A percentile compares a stretch with the other conserved stretches of the same genome.
Evolutionary conservation across 2,113 vertebrate species (phyloP).

Genomic region (Paraplagusia blochii): DNA sequence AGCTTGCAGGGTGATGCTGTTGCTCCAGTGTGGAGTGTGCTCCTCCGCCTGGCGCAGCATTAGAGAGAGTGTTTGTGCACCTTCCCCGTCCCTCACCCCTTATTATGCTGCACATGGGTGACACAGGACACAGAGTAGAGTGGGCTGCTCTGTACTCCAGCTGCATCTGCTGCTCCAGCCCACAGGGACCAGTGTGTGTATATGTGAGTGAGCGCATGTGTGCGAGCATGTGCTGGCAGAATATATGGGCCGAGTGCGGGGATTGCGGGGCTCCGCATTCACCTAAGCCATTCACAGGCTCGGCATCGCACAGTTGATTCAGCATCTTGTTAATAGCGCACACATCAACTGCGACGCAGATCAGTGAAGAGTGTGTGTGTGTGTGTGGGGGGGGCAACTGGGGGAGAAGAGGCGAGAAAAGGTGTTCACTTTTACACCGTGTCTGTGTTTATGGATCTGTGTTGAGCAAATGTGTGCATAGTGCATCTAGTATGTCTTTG

Average conservation of each 20-base stretch:
- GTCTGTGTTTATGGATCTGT: constrained; percentile 26
- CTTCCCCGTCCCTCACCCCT: constrained; percentile 28
- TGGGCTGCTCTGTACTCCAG: constrained; percentile 55
- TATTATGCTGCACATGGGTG: constrained; percentile 59
- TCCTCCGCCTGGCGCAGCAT: constrained; percentile 34
- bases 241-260: constrained; percentile 48
- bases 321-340: constrained; percentile 65
- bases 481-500: constrained; percentile 50
- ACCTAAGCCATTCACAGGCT: constrained; percentile 56
- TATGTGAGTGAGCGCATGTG: constrained; percentile 24
- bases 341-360: constrained; percentile 68
- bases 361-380: constrained; percentile 57
- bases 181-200: constrained; percentile 44
- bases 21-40: constrained; percentile 6
- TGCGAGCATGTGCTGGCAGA: constrained; percentile 26
- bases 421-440: neutral
- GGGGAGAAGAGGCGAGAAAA: neutral
- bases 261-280: constrained; percentile 62
- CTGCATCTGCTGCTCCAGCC: constrained; percentile 63
- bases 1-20: constrained; percentile 24
- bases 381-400: constrained; percentile 33
- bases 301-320: constrained; percentile 66
- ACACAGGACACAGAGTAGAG: constrained; percentile 55
- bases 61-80: constrained; percentile 27
- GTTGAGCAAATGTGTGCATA: constrained; percentile 58